Conservation (phyloP, 2,888 invertebrate species). For the Limnephilus marmoratus region DNA sequence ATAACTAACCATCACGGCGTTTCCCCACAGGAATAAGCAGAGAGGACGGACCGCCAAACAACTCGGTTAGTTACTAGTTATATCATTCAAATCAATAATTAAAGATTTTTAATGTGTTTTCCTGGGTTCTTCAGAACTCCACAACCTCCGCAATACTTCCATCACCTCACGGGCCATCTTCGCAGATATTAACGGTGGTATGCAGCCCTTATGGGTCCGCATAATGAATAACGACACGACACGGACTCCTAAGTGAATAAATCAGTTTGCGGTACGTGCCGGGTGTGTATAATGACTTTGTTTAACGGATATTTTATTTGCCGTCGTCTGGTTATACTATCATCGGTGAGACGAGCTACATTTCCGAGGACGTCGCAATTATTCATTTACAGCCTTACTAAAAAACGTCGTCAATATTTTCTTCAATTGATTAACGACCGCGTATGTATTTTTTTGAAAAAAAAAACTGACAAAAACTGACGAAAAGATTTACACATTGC, state of each 20-base stretch:
- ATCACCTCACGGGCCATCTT: constrained; percentile 12
- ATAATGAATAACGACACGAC: constrained; percentile 42
- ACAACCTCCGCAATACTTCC: background rate
- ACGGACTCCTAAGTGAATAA: constrained; percentile 53
- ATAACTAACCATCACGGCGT: no score
- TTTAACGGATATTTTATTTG: constrained; percentile 56
- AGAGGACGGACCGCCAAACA: no score
- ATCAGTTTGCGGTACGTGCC: constrained; percentile 58
- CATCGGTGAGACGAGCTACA: background rate
- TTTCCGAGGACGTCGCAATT: background rate
- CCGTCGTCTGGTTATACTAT: constrained; percentile 8
- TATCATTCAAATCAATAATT: background rate
- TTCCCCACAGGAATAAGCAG: no score
- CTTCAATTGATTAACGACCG: no score
- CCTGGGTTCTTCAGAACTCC: background rate
- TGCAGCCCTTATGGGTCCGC: constrained; percentile 24
- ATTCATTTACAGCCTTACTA: background rate
- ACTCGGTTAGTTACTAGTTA: no score
- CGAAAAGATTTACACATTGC: no score
- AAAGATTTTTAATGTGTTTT: background rate
- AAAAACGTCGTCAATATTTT: no score
- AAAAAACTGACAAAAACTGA: no score
- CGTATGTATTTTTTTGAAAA: no score
- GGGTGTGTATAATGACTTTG: constrained; percentile 48
- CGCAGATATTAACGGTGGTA: constrained; percentile 33